Percentiles rank a stretch among this genome's conserved stretches.
These are phyloP conservation scores for Drymodes brunneopygia DNA, from an alignment of 2,113 vertebrate species.

Conservation along the genomic window DNA sequence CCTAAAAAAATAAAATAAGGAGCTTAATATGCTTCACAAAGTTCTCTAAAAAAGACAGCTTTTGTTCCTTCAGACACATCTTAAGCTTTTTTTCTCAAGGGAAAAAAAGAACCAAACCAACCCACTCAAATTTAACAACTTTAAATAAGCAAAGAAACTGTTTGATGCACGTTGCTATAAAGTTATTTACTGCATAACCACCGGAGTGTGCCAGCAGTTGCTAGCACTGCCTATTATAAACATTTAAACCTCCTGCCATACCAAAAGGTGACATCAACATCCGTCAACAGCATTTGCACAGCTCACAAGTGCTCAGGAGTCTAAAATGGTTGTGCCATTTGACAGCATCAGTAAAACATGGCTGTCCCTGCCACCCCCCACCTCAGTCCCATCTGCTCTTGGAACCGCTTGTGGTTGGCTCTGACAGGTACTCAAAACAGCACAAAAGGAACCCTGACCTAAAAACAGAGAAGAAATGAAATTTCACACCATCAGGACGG, in stretches of 20 bases:
- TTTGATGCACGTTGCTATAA: background rate
- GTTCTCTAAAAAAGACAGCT: background rate
- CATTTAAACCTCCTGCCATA: background rate
- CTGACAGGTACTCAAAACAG: background rate
- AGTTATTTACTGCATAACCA: background rate
- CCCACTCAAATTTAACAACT: background rate
- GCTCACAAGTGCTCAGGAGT: fast-evolving
- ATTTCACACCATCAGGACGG: background rate
- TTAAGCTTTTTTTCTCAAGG: background rate
- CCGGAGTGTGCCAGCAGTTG: fast-evolving
- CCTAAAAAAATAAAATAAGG: conserved; percentile 60
- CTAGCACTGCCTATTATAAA: background rate
- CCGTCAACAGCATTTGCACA: background rate
- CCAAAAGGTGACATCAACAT: background rate
- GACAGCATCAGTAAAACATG: background rate
- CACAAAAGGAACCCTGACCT: background rate
- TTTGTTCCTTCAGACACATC: background rate
- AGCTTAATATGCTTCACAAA: background rate
- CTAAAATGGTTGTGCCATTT: background rate
- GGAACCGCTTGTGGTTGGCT: background rate
- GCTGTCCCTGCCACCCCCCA: no score
- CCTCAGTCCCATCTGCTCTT: background rate
- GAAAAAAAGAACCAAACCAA: background rate
- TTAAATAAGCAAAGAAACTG: background rate
- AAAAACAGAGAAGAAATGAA: background rate